These are phyloP conservation scores for Ariopsis seemanni DNA, from an alignment of 2,113 vertebrate species.

Conservation along the genomic window DNA sequence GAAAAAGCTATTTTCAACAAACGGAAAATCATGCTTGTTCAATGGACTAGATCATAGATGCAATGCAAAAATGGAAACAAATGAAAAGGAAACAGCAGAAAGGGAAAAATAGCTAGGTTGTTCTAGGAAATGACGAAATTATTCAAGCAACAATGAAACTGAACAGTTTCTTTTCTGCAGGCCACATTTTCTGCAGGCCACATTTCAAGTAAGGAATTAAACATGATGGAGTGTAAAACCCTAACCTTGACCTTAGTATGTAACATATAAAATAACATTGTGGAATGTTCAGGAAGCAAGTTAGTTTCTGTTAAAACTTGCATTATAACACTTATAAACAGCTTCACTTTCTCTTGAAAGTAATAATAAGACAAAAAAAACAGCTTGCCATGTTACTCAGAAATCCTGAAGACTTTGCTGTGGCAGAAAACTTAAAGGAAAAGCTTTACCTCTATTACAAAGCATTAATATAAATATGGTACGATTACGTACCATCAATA, in stretches of 20 bases:
- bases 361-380: background rate
- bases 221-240: background rate
- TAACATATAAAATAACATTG: background rate
- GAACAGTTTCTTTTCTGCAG: background rate
- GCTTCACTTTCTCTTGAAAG: background rate
- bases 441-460: background rate
- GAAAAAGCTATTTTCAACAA: slow-evolving; percentile 43
- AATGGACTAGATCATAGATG: background rate
- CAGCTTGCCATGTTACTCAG: background rate
- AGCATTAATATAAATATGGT: background rate
- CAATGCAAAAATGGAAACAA: background rate
- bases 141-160: background rate
- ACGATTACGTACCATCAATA: background rate
- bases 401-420: background rate
- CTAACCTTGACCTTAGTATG: background rate
- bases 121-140: background rate
- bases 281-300: background rate
- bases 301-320: background rate
- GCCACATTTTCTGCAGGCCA: background rate
- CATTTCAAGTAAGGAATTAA: background rate
- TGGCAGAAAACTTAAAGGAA: background rate
- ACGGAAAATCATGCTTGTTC: background rate
- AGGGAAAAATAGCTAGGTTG: background rate
- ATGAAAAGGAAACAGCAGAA: background rate
- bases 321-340: background rate